These are phyloP conservation scores for Drosophila dives DNA, from an alignment of 2,888 invertebrate genomes.

Conservation along the genomic window DNA sequence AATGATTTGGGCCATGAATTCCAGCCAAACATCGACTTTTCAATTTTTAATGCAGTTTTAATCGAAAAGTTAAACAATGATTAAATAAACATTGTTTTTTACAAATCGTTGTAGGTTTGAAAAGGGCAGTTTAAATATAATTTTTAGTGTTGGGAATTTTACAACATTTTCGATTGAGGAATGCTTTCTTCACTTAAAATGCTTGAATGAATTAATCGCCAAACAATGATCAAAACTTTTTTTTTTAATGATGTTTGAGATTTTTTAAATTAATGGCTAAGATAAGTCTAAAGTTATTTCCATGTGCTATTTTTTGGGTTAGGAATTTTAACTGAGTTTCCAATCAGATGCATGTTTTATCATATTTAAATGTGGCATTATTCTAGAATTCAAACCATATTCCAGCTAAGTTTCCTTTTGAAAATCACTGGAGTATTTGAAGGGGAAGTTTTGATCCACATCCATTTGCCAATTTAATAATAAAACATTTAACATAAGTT, in stretches of 20 bases:
- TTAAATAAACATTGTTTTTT: not conserved
- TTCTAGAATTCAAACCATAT: not conserved
- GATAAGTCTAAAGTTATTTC: not conserved
- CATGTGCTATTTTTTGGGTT: too few species aligned
- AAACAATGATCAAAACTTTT: too few species aligned
- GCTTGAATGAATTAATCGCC: too few species aligned
- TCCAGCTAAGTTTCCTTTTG: not conserved
- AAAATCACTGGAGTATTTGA: not conserved
- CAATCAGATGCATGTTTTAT: not conserved
- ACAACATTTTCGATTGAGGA: not conserved
- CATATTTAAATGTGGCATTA: not conserved
- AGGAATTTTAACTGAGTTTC: not conserved
- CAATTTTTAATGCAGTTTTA: not conserved
- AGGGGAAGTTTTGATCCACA: fast-evolving
- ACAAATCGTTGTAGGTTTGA: not conserved
- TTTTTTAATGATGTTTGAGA: too few species aligned
- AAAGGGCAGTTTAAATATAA: too few species aligned
- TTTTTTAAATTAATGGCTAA: not conserved
- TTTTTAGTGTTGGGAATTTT: fast-evolving
- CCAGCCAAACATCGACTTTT: not conserved
- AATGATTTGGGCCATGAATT: not conserved
- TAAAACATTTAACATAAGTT: too few species aligned
- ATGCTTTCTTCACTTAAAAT: not conserved
- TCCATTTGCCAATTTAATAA: not conserved
- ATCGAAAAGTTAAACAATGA: not conserved